A percentile compares a stretch with the other conserved stretches of the same genome.
Conservation (phyloP, 2,888 invertebrate species). For the Drosophila mimetica region DNA sequence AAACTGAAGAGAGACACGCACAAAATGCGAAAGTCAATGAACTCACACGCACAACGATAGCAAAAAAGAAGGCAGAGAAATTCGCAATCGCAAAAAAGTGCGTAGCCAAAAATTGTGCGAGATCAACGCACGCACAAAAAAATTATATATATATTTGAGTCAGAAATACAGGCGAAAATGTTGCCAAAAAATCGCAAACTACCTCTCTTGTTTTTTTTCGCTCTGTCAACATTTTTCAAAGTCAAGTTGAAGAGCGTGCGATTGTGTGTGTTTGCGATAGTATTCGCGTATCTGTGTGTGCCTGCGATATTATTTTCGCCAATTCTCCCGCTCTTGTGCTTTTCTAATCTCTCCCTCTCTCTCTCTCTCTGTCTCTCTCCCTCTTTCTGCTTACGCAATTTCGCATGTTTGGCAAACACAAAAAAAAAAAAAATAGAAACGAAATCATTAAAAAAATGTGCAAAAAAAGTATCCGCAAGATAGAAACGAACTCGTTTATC, state of each 20-base stretch:
- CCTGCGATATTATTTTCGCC: slow-evolving; percentile 46
- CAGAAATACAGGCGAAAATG: slow-evolving; percentile 48
- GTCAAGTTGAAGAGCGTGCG: slow-evolving; percentile 74
- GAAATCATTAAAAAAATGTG: background rate
- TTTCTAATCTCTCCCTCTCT: slow-evolving; percentile 24
- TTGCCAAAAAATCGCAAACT: slow-evolving; percentile 59
- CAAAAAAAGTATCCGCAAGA: slow-evolving; percentile 40
- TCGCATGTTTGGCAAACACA: slow-evolving; percentile 71
- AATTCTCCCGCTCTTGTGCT: slow-evolving; percentile 56
- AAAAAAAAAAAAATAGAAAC: slow-evolving; percentile 4
- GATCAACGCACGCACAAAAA: slow-evolving; percentile 32
- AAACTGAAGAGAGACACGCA: slow-evolving; percentile 57
- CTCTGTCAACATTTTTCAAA: slow-evolving; percentile 74
- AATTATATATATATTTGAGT: slow-evolving; percentile 23
- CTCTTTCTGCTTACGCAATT: slow-evolving; percentile 69
- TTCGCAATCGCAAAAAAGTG: slow-evolving; percentile 40
- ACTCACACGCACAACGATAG: slow-evolving; percentile 35
- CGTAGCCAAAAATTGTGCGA: slow-evolving; percentile 19
- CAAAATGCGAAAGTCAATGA: slow-evolving; percentile 61
- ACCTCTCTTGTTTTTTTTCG: slow-evolving; percentile 10
- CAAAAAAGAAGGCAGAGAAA: slow-evolving; percentile 26
- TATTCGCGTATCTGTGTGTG: slow-evolving; percentile 2
- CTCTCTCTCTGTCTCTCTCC: background rate
- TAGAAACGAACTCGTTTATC: slow-evolving; percentile 27
- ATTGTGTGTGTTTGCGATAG: slow-evolving; percentile 47